Conservation (phyloP, 2,797 vertebrate species). For the Nannoperca obscura region DNA sequence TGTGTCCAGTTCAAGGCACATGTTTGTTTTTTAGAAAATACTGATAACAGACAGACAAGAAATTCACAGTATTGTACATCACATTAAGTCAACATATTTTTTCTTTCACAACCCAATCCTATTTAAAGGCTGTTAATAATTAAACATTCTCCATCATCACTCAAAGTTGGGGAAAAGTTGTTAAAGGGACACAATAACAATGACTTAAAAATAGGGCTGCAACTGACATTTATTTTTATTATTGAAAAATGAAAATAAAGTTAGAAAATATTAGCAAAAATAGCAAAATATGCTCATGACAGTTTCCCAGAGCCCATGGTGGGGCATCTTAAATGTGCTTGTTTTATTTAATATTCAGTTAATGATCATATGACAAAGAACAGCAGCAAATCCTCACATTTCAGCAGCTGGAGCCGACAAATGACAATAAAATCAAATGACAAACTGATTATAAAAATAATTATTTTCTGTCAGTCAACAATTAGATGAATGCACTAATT, state of each 20-base stretch:
- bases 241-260: too few relatives aligned
- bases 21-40: background rate
- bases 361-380: background rate
- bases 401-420: background rate
- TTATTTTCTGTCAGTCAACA: background rate
- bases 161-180: background rate
- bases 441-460: background rate
- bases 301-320: background rate
- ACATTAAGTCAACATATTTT: background rate
- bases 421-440: background rate
- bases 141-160: background rate
- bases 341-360: too few relatives aligned
- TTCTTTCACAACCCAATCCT: background rate
- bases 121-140: background rate
- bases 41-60: background rate
- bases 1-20: constrained; percentile 21
- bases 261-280: background rate
- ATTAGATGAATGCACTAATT: background rate
- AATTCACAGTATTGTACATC: background rate
- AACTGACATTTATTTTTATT: background rate
- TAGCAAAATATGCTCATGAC: background rate
- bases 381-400: background rate
- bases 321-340: background rate
- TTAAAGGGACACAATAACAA: background rate
- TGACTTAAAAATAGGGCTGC: background rate